Evolutionary conservation across 1,140 invertebrate genomes (phyloP), one percentile per base, ranked within the genome.

Genomic region (Achatina immaculata): DNA sequence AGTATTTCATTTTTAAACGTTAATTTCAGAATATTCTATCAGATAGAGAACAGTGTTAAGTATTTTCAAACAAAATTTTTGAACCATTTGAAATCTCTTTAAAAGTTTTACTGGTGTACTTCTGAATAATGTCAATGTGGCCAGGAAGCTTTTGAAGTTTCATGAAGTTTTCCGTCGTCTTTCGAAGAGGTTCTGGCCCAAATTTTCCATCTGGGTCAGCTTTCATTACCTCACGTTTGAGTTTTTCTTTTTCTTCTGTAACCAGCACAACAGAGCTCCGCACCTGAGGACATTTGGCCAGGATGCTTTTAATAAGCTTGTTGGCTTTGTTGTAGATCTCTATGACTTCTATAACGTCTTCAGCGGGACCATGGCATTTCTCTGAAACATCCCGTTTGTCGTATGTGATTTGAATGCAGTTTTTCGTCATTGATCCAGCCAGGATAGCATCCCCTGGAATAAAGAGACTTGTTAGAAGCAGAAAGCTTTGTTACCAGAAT

Each of bases 261-360:
- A 86, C 77, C 6, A 86, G 78, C 28, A 66, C 34, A 19, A 84
- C 65, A 0, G 85, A 84, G 31, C 72, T 77, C 55, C 74, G 73
- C 3, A 86, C 83, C 75, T 84, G 78, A 0, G 82, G 79, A 36
- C 81, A 48, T 55, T 80, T 79, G 21, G 83, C 82, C 45, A 85
- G 66, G 40, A 86, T 82, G 38, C 74, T 78, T 42, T 80, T 83
- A 62, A 81, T 82, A 21, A 82, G 75, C 34, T 82, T 80, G 66
- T 86, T 86, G 21, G 81, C 66, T 58, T 79, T 78, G 77, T 86
- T 86, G 77, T 82, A 86, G 9, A 85, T 72, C 21, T 84, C 80
- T 55, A 86, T 45, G 28, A 78, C 51, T 34, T 84, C 79, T 21
- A 86, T 38, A 0, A 72, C 71, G 34, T 82, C 84, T 40, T 85